These are phyloP conservation scores for Glossosoma conforme DNA, from an alignment of 1,140 invertebrate genomes.

Conservation along the genomic window DNA sequence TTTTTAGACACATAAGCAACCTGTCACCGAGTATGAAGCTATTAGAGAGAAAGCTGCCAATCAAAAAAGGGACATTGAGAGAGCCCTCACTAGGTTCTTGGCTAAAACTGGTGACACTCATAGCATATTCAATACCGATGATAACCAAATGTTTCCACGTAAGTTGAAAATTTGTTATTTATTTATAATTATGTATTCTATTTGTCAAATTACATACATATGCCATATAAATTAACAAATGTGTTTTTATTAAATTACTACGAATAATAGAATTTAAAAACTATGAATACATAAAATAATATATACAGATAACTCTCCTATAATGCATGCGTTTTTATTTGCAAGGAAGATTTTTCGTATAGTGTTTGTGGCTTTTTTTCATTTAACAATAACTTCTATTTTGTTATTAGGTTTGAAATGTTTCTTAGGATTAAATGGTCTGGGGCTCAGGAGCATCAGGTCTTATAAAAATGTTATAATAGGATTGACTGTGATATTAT, in stretches of 20 bases:
- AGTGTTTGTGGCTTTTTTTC: no score
- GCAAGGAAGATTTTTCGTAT: no score
- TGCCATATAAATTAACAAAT: no score
- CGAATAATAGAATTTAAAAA: conserved; percentile 21
- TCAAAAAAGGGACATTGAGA: conserved; percentile 91
- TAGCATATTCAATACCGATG: conserved; percentile 84
- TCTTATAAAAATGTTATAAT: no score
- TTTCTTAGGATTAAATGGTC: no score
- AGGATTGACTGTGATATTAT: no score
- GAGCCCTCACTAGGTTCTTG: conserved; percentile 88
- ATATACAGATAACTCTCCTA: no score
- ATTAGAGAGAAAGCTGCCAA: conserved; percentile 90
- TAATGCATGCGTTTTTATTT: no score
- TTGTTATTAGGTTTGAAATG: no score
- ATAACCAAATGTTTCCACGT: conserved; percentile 81
- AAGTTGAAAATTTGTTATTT: conserved; percentile 46
- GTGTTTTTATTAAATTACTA: conserved; percentile 17
- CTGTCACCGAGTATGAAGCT: conserved; percentile 94
- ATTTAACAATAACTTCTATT: no score
- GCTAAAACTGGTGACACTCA: conserved; percentile 91
- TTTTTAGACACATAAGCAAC: conserved; percentile 93
- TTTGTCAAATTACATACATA: conserved; percentile 11
- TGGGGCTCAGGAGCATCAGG: no score
- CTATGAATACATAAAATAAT: no score
- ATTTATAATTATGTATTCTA: conserved; percentile 16